phyloP scores from a whole-genome alignment of 2,888 invertebrate genomes.

The Leucoptera coffeella region DNA sequence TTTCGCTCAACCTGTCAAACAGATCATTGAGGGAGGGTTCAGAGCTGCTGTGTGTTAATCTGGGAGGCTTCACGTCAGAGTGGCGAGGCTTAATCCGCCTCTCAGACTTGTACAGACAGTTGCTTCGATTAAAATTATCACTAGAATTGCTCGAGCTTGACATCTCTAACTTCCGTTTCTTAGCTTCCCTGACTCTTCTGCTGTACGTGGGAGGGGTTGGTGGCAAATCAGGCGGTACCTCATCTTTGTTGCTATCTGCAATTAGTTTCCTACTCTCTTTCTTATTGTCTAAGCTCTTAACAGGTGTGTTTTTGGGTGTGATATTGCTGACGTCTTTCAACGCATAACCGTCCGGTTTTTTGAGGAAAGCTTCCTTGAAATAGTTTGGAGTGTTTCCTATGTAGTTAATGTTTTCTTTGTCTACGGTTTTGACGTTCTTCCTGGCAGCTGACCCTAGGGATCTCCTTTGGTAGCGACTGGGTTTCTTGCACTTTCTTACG shows the following conservation, averaged over 20 bases:
- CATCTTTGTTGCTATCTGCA: constrained; percentile 21
- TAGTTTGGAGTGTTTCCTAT: constrained; percentile 55
- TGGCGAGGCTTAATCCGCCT: constrained; percentile 22
- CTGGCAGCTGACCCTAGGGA: constrained; percentile 29
- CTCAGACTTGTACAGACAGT: constrained; percentile 31
- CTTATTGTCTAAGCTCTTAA: constrained; percentile 23
- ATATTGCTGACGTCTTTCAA: constrained; percentile 58
- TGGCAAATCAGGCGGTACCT: constrained; percentile 27
- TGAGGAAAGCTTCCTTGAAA: constrained; percentile 51
- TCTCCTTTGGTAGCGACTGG: constrained; percentile 38
- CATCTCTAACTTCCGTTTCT: constrained; percentile 44
- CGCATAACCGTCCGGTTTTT: constrained; percentile 42
- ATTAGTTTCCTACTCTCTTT: constrained; percentile 20
- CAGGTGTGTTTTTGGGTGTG: constrained; percentile 45
- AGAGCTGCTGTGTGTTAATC: constrained; percentile 30
- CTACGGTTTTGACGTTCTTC: constrained; percentile 22
- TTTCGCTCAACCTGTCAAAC: constrained; percentile 25
- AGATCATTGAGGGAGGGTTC: constrained; percentile 34
- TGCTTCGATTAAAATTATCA: constrained; percentile 16
- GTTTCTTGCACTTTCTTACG: constrained; percentile 37
- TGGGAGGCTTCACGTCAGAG: constrained; percentile 15
- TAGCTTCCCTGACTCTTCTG: constrained; percentile 39
- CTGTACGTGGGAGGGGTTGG: constrained; percentile 38
- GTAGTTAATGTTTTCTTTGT: constrained; percentile 44
- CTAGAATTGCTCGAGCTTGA: constrained; percentile 14